phyloP scores from a whole-genome alignment of 2,797 vertebrate genomes.

The Salmo trutta region DNA sequence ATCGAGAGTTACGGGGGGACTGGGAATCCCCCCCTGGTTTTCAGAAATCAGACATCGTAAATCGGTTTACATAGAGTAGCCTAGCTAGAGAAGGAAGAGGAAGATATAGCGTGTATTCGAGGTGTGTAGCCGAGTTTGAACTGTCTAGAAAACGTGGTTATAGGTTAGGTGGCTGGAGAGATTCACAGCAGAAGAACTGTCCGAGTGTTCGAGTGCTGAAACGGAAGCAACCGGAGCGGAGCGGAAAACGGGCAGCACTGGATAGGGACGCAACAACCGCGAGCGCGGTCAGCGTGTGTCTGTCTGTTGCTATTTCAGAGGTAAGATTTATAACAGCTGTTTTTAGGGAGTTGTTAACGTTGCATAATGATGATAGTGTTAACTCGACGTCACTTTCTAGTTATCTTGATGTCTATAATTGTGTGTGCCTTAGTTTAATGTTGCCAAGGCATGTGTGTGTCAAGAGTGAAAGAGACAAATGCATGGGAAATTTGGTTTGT shows the following conservation, averaged over 20 bases:
- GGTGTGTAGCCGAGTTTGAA: not conserved
- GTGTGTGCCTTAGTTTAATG: not conserved
- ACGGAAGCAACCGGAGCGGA: conserved; percentile 24
- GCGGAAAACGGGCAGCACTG: conserved; percentile 17
- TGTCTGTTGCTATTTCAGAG: conserved; percentile 40
- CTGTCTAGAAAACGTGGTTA: not conserved
- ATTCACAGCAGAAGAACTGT: not conserved
- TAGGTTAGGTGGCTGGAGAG: no score
- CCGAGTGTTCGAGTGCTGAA: conserved; percentile 49
- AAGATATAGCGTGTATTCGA: not conserved
- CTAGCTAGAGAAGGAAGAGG: not conserved
- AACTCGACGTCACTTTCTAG: not conserved
- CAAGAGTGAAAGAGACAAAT: not conserved
- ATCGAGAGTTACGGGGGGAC: not conserved
- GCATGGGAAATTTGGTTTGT: not conserved
- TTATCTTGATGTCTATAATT: not conserved
- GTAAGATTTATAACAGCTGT: conserved; percentile 35
- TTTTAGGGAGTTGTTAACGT: not conserved
- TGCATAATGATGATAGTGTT: not conserved
- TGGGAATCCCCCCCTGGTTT: conserved; percentile 2
- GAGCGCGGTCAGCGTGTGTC: conserved; percentile 24
- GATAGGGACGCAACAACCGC: conserved; percentile 11
- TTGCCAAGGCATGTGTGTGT: not conserved
- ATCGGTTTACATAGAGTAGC: not conserved
- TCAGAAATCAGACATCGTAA: not conserved